Evolutionary conservation across 2,113 vertebrate genomes (phyloP).

Genomic region (Charadrius vociferus): DNA sequence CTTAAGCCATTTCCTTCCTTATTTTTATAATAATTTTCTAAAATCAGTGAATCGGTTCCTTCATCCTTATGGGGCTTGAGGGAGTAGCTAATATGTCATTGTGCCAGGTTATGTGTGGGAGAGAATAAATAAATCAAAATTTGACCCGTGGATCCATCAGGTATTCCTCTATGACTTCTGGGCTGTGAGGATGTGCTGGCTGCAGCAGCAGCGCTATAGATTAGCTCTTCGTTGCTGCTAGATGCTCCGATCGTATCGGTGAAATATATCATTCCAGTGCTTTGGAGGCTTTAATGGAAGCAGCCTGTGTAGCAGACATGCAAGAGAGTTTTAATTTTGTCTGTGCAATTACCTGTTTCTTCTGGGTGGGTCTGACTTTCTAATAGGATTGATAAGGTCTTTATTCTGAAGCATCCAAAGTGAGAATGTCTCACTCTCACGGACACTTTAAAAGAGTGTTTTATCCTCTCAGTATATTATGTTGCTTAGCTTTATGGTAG

Average conservation of each 20-base stretch:
- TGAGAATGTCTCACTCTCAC: neutral
- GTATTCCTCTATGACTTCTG: neutral
- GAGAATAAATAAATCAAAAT: neutral
- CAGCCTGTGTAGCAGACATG: neutral
- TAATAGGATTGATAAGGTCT: neutral
- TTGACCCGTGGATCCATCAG: neutral
- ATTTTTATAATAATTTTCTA: neutral
- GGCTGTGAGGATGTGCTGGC: neutral
- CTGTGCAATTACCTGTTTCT: neutral
- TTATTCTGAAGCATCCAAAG: neutral
- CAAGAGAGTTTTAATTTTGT: neutral
- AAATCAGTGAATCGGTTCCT: neutral
- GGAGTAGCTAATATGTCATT: neutral
- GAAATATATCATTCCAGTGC: neutral
- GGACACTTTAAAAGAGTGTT: neutral
- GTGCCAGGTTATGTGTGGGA: neutral
- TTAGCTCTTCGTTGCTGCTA: neutral
- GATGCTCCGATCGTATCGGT: neutral
- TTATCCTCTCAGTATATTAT: neutral
- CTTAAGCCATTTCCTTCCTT: neutral
- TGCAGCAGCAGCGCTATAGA: neutral
- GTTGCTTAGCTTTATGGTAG: neutral
- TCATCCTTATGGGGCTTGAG: neutral
- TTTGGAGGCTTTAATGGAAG: neutral
- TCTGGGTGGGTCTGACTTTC: neutral